Percentiles rank a stretch among this genome's conserved stretches.
These are phyloP conservation scores for Glareola pratincola DNA, from an alignment of 2,113 vertebrate genomes.

Conservation along the genomic window DNA sequence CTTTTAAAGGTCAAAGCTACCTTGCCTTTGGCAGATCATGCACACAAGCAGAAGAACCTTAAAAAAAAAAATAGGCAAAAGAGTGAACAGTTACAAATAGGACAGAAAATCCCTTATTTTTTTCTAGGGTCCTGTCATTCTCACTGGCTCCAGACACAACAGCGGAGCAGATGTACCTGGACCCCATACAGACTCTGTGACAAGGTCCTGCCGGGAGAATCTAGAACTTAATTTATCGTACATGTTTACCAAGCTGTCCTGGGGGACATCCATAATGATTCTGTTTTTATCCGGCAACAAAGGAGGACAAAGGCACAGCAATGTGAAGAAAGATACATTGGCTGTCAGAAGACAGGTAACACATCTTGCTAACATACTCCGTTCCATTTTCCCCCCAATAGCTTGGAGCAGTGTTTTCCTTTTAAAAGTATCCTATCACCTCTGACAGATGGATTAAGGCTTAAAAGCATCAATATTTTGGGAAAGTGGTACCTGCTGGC, in stretches of 20 bases:
- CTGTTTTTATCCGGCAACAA: conserved; percentile 47
- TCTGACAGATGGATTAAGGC: conserved; percentile 61
- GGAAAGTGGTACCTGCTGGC: conserved; percentile 42
- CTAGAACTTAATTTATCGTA: conserved; percentile 35
- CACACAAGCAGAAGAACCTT: not conserved
- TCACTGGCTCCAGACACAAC: not conserved
- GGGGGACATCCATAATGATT: conserved; percentile 50
- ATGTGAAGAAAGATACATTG: conserved; percentile 50
- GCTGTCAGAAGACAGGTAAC: conserved; percentile 52
- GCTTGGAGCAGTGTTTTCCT: conserved; percentile 40
- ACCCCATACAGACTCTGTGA: not conserved
- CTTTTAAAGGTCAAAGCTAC: not conserved
- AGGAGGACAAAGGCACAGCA: conserved; percentile 17
- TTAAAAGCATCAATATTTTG: conserved; percentile 56
- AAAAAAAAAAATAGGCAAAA: not conserved
- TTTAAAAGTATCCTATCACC: conserved; percentile 52
- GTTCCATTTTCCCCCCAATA: conserved; percentile 7
- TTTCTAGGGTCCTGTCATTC: not conserved
- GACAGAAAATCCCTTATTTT: not conserved
- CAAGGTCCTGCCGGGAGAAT: not conserved
- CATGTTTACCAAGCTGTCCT: conserved; percentile 45
- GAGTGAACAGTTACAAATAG: not conserved
- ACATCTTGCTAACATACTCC: conserved; percentile 55
- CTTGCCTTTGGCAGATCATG: not conserved
- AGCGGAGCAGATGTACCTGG: not conserved